Evolutionary conservation across 1,140 invertebrate species (phyloP).

Genomic region (Bombus pyrosoma): DNA sequence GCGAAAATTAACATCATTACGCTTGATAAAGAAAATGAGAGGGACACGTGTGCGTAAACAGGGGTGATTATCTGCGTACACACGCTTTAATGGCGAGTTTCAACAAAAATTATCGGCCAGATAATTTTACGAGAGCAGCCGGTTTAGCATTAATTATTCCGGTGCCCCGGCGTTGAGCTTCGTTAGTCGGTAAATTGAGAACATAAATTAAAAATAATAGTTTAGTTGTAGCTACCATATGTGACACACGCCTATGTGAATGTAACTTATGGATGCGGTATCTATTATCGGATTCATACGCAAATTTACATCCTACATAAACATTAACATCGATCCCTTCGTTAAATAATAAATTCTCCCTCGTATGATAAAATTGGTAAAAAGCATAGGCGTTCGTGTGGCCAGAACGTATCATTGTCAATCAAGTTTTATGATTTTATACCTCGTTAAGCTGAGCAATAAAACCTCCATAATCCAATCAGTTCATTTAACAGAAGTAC

Average conservation of each 20-base stretch:
- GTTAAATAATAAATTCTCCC: conserved; percentile 45
- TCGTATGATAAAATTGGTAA: background rate
- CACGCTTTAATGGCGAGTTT: conserved; percentile 61
- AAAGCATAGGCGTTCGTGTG: background rate
- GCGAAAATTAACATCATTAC: conserved; percentile 57
- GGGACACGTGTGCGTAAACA: conserved; percentile 57
- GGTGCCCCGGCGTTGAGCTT: conserved; percentile 44
- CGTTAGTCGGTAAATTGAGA: conserved; percentile 64
- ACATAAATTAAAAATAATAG: conserved; percentile 69
- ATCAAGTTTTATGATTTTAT: background rate
- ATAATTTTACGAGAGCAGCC: conserved; percentile 60
- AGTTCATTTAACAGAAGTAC: too few species aligned
- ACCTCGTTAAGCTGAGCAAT: too few species aligned
- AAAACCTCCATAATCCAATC: too few species aligned
- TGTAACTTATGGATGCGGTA: conserved; percentile 53
- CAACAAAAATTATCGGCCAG: conserved; percentile 66
- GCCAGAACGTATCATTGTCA: background rate
- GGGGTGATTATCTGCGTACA: conserved; percentile 59
- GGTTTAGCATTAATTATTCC: conserved; percentile 65
- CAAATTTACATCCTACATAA: conserved; percentile 30
- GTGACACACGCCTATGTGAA: conserved; percentile 43
- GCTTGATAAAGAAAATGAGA: conserved; percentile 59
- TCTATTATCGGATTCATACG: conserved; percentile 62
- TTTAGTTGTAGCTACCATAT: conserved; percentile 62
- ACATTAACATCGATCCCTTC: conserved; percentile 43